A percentile compares a stretch with the other conserved stretches of the same genome.
phyloP scores from a whole-genome alignment of 2,888 invertebrate species.

The Vannuccia rotundouncinata region DNA sequence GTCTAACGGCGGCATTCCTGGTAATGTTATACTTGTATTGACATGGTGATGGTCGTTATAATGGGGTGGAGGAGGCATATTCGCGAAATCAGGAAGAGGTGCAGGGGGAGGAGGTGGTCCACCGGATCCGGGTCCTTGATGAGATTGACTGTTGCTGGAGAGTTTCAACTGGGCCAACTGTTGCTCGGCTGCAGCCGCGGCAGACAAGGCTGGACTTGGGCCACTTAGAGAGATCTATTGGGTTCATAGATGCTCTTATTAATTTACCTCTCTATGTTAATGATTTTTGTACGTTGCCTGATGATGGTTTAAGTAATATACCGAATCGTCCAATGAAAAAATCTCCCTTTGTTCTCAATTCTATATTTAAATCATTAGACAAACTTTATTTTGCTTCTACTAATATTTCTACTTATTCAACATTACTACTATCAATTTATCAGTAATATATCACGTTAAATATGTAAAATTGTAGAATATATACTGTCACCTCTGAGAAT shows the following conservation, averaged over 20 bases:
- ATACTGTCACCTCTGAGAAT: constrained; percentile 24
- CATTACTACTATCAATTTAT: too few species aligned
- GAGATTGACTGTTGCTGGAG: neutral
- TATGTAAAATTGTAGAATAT: too few species aligned
- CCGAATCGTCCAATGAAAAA: too few species aligned
- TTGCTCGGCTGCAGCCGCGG: neutral
- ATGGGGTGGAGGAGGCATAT: neutral
- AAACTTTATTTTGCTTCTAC: too few species aligned
- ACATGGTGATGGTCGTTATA: neutral
- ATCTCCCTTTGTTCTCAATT: too few species aligned
- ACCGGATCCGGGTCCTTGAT: neutral
- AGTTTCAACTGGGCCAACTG: neutral
- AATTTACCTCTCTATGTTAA: too few species aligned
- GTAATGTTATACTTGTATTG: neutral
- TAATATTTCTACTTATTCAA: too few species aligned
- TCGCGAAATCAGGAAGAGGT: neutral
- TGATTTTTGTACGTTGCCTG: too few species aligned
- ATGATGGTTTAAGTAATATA: too few species aligned
- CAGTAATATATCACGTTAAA: too few species aligned
- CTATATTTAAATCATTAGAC: too few species aligned
- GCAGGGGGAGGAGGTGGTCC: neutral
- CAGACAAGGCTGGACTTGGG: neutral
- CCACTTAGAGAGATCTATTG: neutral
- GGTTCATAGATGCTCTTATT: too few species aligned
- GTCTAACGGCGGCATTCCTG: neutral